Conservation (phyloP, 2,113 vertebrate species). For the Tupaia tana region DNA sequence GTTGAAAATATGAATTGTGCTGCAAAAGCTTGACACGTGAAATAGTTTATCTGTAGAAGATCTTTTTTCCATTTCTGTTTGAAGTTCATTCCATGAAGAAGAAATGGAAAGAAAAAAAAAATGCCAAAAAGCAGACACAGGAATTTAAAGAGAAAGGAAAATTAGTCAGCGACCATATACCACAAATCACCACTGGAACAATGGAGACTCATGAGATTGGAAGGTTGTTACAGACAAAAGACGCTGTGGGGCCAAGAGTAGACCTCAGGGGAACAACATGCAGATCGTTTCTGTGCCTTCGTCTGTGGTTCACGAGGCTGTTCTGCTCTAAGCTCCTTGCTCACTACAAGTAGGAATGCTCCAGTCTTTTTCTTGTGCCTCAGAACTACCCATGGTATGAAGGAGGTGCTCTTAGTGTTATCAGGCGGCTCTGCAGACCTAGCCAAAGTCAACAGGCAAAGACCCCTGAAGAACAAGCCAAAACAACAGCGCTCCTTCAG, state of each 20-base stretch:
- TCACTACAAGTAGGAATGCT: neutral
- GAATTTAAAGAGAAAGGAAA: conserved; percentile 61
- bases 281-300: neutral
- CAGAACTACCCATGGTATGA: neutral
- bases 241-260: neutral
- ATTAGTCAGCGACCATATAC: neutral
- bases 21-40: neutral
- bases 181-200: conserved; percentile 34
- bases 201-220: neutral
- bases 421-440: neutral
- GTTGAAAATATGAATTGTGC: neutral
- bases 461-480: too few species aligned
- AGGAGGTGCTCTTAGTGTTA: neutral
- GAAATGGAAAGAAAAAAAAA: conserved; percentile 30
- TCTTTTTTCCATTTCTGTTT: conserved; percentile 32
- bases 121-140: conserved; percentile 8
- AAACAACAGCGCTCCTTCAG: neutral
- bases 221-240: neutral
- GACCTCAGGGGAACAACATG: neutral
- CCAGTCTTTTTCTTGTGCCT: neutral
- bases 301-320: neutral
- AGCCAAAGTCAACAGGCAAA: neutral
- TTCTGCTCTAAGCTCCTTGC: neutral
- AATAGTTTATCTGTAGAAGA: neutral
- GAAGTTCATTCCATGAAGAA: neutral